Evolutionary conservation across 2,113 vertebrate species (phyloP).

Genomic region (Heterochromis multidens): DNA sequence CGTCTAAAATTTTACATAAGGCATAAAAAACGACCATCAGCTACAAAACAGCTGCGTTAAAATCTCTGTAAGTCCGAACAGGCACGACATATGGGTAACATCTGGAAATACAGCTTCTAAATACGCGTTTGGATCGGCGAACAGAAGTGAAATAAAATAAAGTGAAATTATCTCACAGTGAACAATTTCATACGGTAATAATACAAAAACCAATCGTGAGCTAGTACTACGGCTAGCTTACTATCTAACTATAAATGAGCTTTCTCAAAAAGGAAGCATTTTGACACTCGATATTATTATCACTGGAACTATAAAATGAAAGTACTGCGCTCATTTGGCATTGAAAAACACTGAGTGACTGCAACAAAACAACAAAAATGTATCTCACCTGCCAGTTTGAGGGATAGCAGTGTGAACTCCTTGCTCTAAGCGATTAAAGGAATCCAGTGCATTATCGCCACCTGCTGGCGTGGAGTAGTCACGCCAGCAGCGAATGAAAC

Average conservation of each 20-base stretch:
- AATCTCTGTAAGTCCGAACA: background rate
- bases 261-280: background rate
- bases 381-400: constrained; percentile 7
- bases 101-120: background rate
- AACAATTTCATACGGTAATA: background rate
- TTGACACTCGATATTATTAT: background rate
- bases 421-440: background rate
- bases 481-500: background rate
- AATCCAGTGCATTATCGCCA: background rate
- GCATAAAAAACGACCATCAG: background rate
- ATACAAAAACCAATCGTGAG: background rate
- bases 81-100: background rate
- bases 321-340: background rate
- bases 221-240: constrained; percentile 1
- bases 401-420: background rate
- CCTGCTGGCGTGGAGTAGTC: background rate
- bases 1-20: background rate
- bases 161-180: background rate
- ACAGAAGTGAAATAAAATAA: background rate
- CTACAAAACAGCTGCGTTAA: background rate
- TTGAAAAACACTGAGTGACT: accelerated
- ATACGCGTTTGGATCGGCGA: background rate
- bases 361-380: background rate
- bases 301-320: background rate
- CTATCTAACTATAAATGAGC: background rate